These are phyloP conservation scores for Acleris sparsana DNA, from an alignment of 2,888 invertebrate species.

Conservation along the genomic window DNA sequence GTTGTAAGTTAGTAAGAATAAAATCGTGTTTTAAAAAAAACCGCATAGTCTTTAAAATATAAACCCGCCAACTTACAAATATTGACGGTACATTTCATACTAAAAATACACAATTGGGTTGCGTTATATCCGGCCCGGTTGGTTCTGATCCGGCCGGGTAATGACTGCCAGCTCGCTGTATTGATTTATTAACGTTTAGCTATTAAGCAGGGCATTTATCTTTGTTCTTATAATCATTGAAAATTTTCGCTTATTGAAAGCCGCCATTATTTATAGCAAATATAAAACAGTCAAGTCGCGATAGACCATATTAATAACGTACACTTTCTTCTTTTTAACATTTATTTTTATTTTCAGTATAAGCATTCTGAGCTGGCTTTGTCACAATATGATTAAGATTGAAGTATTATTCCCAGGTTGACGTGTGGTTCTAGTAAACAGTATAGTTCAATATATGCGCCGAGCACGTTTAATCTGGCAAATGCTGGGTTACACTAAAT, in stretches of 20 bases:
- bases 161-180: constrained; percentile 41
- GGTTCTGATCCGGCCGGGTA: constrained; percentile 17
- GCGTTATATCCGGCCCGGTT: constrained; percentile 15
- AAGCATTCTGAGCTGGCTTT: too few relatives aligned
- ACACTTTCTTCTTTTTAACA: too few relatives aligned
- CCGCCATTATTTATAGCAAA: too few relatives aligned
- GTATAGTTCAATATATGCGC: constrained; percentile 47
- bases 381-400: too few relatives aligned
- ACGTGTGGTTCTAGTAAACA: constrained; percentile 51
- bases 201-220: constrained; percentile 53
- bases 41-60: too few relatives aligned
- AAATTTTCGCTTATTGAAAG: not conserved
- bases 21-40: too few relatives aligned
- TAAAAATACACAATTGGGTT: constrained; percentile 3
- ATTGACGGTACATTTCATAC: not conserved
- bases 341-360: too few relatives aligned
- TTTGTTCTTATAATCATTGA: constrained; percentile 35
- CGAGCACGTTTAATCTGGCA: constrained; percentile 18
- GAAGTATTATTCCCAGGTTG: not conserved
- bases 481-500: not conserved
- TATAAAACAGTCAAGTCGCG: too few relatives aligned
- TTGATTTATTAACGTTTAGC: constrained; percentile 67
- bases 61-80: not conserved
- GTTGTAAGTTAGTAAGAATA: too few relatives aligned
- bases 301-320: too few relatives aligned